Evolutionary conservation across 2,113 vertebrate genomes (phyloP), one percentile per base, ranked within the genome.

Genomic region (Colossoma macropomum): DNA sequence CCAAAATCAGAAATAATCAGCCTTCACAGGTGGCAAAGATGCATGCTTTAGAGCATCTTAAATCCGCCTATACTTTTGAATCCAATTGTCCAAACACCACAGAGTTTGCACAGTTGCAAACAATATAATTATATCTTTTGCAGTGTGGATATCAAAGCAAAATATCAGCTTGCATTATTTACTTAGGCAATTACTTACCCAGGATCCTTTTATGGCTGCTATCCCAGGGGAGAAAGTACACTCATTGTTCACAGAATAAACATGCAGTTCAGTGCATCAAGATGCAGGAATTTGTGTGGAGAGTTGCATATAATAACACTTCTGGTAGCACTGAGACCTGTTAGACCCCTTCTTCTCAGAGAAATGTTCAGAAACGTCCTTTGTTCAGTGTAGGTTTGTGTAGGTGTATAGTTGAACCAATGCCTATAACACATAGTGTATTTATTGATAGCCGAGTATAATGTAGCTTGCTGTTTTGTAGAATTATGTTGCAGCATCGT

Each of bases 81-180:
- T 77, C 50, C 25, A 9, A n/a, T 76, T 80, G 77, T 62, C 63
- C 50, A 76, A 66, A 56, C 78, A 74, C 6, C 54, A 56, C 54
- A 8, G 1, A 30, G 41, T 60, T 50, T 41, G 16, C 80, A 70
- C 77, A 75, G 75, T 71, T 73, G 56, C 69, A 87, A 86, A 80
- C 72, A 83, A 77, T 66, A 75, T 70, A 85, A 79, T 78, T 45
- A 74, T 56, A 80, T 83, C 54, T 45, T 66, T 41, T 10, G 34
- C 68, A 75, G 54, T 75, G 28, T 38, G n/a, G 66, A 75, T 82
- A 80, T 75, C 77, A 60, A 74, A 84, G 77, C 65, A 38, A 82
- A 88, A 87, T 77, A 69, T 84, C 83, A 75, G 75, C 74, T 78
- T 85, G 32, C 77, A 86, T 84, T 82, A 87, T 79, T 76, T 77